Evolutionary conservation across 92 coral and sea anemone genomes (phyloP).

Genomic region (Zoanthus gigantus): DNA sequence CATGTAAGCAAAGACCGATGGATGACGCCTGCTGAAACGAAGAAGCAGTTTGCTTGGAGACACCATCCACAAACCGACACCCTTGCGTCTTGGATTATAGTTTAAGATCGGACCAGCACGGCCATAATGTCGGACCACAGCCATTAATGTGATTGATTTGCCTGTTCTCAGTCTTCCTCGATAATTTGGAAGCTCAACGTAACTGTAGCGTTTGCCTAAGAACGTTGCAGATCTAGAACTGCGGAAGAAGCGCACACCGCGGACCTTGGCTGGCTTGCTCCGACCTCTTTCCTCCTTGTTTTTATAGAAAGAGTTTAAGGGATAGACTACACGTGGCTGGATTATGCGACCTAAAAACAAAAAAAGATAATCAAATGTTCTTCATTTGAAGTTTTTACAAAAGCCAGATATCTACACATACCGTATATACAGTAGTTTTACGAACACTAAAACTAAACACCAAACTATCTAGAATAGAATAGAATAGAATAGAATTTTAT

Average conservation of each 20-base stretch:
- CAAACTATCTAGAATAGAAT: no score
- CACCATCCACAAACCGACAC: conserved; percentile 81
- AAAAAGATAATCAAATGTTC: background rate
- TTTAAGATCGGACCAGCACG: conserved; percentile 76
- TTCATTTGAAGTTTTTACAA: no score
- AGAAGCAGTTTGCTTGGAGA: conserved; percentile 60
- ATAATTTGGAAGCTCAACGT: conserved; percentile 69
- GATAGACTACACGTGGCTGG: conserved; percentile 68
- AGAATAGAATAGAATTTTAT: no score
- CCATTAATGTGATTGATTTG: conserved; percentile 76
- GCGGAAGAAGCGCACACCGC: conserved; percentile 53
- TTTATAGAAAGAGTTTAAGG: conserved; percentile 60
- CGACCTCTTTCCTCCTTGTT: conserved; percentile 63
- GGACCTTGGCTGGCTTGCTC: conserved; percentile 57
- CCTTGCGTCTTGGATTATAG: conserved; percentile 78
- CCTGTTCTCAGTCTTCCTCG: conserved; percentile 60
- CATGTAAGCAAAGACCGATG: conserved; percentile 35
- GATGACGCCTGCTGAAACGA: conserved; percentile 64
- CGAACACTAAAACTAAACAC: no score
- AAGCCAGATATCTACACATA: background rate
- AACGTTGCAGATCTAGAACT: conserved; percentile 78
- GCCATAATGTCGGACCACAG: conserved; percentile 78
- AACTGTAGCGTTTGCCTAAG: conserved; percentile 77
- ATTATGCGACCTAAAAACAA: conserved; percentile 51
- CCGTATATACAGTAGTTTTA: no score